Evolutionary conservation across 2,888 invertebrate species (phyloP).

Genomic region (Gari tellinella): DNA sequence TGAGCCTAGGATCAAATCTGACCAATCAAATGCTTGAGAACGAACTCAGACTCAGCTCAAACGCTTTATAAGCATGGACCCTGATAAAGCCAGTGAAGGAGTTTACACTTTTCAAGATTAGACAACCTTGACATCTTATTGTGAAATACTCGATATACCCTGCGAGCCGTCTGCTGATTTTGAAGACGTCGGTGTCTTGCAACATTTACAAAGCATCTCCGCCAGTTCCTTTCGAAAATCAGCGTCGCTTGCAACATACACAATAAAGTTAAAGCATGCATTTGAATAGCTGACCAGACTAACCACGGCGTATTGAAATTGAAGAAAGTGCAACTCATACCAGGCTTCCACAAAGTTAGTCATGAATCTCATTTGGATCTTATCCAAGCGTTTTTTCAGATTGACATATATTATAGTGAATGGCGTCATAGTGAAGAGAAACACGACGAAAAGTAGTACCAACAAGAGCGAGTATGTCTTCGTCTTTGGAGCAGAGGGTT

Average conservation of each 20-base stretch:
- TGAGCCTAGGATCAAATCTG: too few relatives aligned
- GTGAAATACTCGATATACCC: too few relatives aligned
- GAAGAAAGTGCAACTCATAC: conserved; percentile 30
- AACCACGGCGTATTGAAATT: conserved; percentile 33
- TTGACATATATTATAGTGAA: conserved; percentile 18
- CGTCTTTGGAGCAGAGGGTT: conserved; percentile 8
- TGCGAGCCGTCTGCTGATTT: too few relatives aligned
- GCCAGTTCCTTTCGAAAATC: conserved; percentile 36
- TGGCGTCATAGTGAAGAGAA: conserved; percentile 42
- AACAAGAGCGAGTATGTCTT: conserved; percentile 30
- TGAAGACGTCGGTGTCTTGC: too few relatives aligned
- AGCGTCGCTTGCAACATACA: conserved; percentile 46
- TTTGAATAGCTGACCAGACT: conserved; percentile 45
- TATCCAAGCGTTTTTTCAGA: conserved; percentile 9
- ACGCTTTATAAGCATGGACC: too few relatives aligned
- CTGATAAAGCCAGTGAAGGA: too few relatives aligned
- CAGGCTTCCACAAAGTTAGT: conserved; percentile 26
- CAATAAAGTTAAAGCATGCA: conserved; percentile 41
- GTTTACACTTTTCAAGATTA: too few relatives aligned
- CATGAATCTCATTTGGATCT: conserved; percentile 18
- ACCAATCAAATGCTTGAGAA: too few relatives aligned
- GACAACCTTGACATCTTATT: too few relatives aligned
- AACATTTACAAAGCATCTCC: conserved; percentile 21
- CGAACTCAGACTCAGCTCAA: too few relatives aligned
- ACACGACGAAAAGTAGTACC: conserved; percentile 28